These are phyloP conservation scores for Epinotia ramella DNA, from an alignment of 2,888 invertebrate genomes.

Conservation along the genomic window DNA sequence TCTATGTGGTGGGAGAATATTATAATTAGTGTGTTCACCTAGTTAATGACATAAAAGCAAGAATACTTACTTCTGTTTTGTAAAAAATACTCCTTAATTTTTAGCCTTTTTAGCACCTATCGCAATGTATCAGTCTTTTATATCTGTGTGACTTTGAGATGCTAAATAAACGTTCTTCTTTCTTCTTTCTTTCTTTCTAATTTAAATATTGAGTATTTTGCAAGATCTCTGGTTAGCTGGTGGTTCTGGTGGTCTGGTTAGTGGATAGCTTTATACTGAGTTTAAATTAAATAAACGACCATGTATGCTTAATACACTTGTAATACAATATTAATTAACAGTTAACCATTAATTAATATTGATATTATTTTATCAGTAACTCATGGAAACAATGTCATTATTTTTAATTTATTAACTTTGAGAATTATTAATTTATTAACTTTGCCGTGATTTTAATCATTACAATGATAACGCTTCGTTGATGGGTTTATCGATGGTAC, in stretches of 20 bases:
- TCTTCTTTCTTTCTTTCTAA: too few species aligned
- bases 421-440: not conserved
- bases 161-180: too few species aligned
- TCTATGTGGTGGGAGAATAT: not conserved
- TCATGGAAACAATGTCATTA: not conserved
- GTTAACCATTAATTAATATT: not conserved
- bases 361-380: not conserved
- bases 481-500: not conserved
- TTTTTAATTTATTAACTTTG: not conserved
- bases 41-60: not conserved
- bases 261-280: not conserved
- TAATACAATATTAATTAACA: not conserved
- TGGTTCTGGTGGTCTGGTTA: too few species aligned
- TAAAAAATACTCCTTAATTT: not conserved
- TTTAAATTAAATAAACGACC: not conserved
- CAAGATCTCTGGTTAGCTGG: not conserved
- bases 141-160: too few species aligned
- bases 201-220: not conserved
- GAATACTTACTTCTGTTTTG: not conserved
- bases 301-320: not conserved
- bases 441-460: not conserved
- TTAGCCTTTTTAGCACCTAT: too few species aligned
- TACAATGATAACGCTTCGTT: not conserved
- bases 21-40: too few species aligned
- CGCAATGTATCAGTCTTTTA: too few species aligned